A percentile compares a stretch with the other conserved stretches of the same genome.
phyloP scores from a whole-genome alignment of 92 coral and sea anemone genomes.

The Micromussa lordhowensis region DNA sequence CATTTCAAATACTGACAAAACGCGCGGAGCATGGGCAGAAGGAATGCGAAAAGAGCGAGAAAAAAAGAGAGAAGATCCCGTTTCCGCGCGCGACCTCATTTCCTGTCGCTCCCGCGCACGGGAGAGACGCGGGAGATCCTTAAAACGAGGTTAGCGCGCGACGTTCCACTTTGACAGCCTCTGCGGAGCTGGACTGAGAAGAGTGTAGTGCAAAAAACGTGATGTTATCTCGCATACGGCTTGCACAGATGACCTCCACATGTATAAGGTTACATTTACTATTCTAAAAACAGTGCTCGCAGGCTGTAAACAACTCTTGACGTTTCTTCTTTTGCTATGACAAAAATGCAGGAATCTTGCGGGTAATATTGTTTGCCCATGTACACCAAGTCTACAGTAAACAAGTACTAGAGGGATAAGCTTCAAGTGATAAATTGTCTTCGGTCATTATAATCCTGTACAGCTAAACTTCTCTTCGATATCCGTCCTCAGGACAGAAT shows the following conservation, averaged over 20 bases:
- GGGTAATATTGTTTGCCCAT: too few species aligned
- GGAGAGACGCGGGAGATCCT: too few species aligned
- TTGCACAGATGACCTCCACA: neutral
- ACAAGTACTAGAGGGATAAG: neutral
- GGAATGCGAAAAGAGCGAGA: neutral
- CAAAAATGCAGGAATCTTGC: neutral
- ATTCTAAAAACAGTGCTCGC: neutral
- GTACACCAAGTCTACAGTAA: too few species aligned
- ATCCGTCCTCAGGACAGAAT: neutral
- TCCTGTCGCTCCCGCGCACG: neutral
- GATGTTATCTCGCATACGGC: neutral
- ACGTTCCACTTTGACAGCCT: neutral
- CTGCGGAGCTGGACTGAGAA: neutral
- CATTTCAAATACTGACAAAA: neutral
- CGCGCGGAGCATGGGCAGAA: neutral
- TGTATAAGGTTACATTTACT: neutral
- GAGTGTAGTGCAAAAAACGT: neutral
- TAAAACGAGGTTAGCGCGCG: neutral
- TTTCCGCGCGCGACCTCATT: neutral
- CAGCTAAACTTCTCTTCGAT: neutral
- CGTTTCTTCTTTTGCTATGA: neutral
- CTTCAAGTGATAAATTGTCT: neutral
- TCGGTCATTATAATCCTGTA: neutral
- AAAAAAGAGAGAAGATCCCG: neutral
- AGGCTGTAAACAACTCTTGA: neutral